Evolutionary conservation across 2,113 vertebrate genomes (phyloP).

Genomic region (Acrocephalus arundinaceus): DNA sequence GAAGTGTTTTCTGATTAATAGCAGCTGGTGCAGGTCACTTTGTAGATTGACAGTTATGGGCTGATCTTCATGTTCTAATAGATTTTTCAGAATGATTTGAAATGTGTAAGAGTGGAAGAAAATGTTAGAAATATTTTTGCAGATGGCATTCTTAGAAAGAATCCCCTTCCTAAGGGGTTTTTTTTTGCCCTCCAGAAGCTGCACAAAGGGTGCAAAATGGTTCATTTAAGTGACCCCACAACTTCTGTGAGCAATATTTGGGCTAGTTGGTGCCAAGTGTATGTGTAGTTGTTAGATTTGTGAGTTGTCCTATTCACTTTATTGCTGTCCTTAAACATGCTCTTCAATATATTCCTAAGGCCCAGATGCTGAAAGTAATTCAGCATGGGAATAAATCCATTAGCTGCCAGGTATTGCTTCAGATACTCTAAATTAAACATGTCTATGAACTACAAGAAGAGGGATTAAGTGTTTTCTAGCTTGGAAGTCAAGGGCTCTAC

Average conservation of each 20-base stretch:
- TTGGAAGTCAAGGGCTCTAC: not conserved
- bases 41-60: not conserved
- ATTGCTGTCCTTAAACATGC: not conserved
- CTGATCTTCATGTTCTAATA: not conserved
- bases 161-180: accelerated
- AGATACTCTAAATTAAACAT: not conserved
- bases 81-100: not conserved
- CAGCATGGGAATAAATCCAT: not conserved
- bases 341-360: not conserved
- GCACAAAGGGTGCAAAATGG: not conserved
- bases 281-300: not conserved
- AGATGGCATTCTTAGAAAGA: not conserved
- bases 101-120: not conserved
- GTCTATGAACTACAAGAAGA: not conserved
- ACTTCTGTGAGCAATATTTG: not conserved
- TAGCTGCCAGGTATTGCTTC: not conserved
- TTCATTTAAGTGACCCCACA: not conserved
- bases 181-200: not conserved
- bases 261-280: not conserved
- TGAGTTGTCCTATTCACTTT: not conserved
- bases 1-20: not conserved
- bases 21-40: not conserved
- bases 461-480: not conserved
- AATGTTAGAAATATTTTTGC: not conserved
- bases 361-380: not conserved